phyloP scores from a whole-genome alignment of 2,113 vertebrate species.

The Leptobrachium ailaonicum region DNA sequence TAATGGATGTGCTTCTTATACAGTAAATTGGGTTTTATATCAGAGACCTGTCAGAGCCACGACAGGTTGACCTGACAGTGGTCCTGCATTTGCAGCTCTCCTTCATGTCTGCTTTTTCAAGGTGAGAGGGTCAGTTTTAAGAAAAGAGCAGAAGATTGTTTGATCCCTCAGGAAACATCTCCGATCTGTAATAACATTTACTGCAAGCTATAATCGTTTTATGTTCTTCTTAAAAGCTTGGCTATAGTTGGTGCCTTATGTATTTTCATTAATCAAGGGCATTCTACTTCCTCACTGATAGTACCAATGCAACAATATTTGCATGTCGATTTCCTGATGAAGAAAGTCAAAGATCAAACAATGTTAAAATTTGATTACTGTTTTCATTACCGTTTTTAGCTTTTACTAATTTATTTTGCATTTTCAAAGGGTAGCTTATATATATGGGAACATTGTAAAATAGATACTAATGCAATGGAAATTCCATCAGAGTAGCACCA shows the following conservation, averaged over 20 bases:
- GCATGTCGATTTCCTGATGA: conserved; percentile 26
- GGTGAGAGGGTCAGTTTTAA: conserved; percentile 68
- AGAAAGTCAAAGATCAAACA: not conserved
- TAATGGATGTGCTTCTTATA: conserved; percentile 80
- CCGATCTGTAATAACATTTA: conserved; percentile 60
- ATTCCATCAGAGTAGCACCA: conserved; percentile 20
- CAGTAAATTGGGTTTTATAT: conserved; percentile 81
- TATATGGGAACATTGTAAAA: not conserved
- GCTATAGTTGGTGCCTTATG: conserved; percentile 61
- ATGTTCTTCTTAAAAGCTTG: conserved; percentile 60
- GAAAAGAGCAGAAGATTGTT: conserved; percentile 57
- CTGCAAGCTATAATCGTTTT: conserved; percentile 66
- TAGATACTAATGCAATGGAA: conserved; percentile 22
- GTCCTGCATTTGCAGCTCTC: conserved; percentile 63
- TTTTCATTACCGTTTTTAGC: too few relatives aligned
- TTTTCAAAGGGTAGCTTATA: too few relatives aligned
- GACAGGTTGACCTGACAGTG: conserved; percentile 64
- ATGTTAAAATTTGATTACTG: not conserved
- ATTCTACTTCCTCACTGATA: conserved; percentile 60
- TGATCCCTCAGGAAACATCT: conserved; percentile 64
- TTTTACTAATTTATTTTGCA: not conserved
- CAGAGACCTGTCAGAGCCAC: conserved; percentile 66
- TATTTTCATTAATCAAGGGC: conserved; percentile 65
- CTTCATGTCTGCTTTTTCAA: conserved; percentile 65
- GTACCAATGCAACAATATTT: conserved; percentile 60